Conservation (phyloP, 2,888 invertebrate genomes). For the Drosophila percnosoma region DNA sequence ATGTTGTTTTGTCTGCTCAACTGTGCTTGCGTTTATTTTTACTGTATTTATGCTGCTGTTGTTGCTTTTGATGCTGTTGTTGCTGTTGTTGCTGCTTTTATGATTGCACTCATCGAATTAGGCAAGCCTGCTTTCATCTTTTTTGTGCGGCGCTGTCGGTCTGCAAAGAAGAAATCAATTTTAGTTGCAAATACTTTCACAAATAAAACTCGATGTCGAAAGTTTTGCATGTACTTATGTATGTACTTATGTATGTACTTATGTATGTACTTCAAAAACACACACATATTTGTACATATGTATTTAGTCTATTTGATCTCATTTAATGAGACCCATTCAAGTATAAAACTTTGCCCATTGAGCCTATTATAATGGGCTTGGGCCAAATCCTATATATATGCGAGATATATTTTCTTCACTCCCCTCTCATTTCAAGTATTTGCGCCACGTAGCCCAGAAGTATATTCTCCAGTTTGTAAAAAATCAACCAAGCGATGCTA, state of each 20-base stretch:
- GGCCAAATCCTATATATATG: constrained; percentile 6
- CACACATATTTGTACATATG: background rate
- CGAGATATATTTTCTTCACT: background rate
- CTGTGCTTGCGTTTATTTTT: background rate
- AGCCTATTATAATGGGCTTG: constrained; percentile 35
- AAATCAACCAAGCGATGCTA: background rate
- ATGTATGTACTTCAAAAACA: background rate
- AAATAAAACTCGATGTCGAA: constrained; percentile 41
- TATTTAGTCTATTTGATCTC: constrained; percentile 22
- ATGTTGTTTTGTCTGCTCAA: background rate
- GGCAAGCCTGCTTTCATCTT: constrained; percentile 42
- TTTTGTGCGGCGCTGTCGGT: constrained; percentile 4
- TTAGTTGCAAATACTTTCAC: constrained; percentile 50
- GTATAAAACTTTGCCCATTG: constrained; percentile 49
- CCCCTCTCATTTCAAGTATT: background rate
- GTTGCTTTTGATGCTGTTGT: constrained; percentile 26
- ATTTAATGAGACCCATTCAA: constrained; percentile 51
- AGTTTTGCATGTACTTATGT: constrained; percentile 26
- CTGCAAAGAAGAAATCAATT: constrained; percentile 47
- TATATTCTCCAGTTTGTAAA: background rate
- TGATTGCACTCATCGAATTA: constrained; percentile 14
- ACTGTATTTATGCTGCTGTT: background rate
- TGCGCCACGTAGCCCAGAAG: background rate
- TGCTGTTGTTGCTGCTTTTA: constrained; percentile 25
- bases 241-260: background rate